A percentile compares a stretch with the other conserved stretches of the same genome.
These are phyloP conservation scores for Madoqua kirkii DNA, from an alignment of 2,113 vertebrate species.

Conservation along the genomic window DNA sequence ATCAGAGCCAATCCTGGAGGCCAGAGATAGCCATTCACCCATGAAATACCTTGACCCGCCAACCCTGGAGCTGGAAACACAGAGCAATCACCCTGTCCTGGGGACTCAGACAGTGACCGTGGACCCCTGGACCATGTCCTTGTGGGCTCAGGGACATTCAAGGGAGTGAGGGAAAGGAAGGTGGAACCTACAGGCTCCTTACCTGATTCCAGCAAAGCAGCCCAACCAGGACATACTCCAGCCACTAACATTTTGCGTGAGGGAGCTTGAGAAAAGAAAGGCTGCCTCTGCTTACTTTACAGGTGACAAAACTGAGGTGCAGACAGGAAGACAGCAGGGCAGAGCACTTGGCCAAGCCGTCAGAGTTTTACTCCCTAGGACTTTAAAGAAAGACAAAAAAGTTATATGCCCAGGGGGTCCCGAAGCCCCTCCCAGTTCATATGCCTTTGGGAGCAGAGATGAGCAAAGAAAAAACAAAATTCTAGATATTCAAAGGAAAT, in stretches of 20 bases:
- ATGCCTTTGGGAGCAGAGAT: background rate
- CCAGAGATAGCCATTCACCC: background rate
- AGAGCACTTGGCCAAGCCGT: background rate
- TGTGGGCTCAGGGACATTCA: background rate
- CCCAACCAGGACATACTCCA: accelerated
- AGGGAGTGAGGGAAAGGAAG: accelerated
- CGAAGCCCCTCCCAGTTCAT: background rate
- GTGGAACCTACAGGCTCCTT: background rate
- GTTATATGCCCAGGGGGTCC: background rate
- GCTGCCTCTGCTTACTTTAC: background rate
- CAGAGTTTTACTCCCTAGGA: background rate
- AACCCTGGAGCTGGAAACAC: background rate
- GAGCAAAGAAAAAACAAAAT: background rate
- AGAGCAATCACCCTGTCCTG: background rate
- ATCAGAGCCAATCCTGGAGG: background rate
- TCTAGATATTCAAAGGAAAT: background rate
- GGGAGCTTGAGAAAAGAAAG: background rate
- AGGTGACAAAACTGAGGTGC: background rate
- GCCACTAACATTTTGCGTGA: background rate
- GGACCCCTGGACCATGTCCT: background rate
- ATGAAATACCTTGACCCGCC: background rate
- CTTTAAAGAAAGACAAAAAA: background rate
- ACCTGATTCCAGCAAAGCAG: background rate
- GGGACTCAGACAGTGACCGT: background rate
- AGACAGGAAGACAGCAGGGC: background rate